Evolutionary conservation across 2,113 vertebrate genomes (phyloP), one percentile per base, ranked within the genome.

Genomic region (Pleuronectes platessa): DNA sequence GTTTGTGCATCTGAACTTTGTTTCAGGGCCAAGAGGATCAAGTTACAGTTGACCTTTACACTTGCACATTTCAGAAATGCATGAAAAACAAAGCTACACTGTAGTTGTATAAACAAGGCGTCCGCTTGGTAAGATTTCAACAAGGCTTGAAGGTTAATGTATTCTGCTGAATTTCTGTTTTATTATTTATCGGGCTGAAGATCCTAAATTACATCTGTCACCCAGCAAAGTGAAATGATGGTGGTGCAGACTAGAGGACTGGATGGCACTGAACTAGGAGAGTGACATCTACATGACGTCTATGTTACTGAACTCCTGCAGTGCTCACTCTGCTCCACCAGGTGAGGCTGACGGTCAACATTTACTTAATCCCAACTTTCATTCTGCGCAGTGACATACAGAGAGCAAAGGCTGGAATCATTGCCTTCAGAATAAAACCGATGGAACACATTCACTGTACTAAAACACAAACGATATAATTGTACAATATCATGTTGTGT

Each of bases 341-440:
- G 91, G 64, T 89, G 90, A 27, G 18, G 88, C 86, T 89, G 35
- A 53, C 61, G 71, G 76, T 76, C 79, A 73, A 74, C 1, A 77
- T 81, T 67, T 79, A 15, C 4, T 53, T 17, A 35, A 58, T 26
- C 15, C 15, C 37, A 24, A 37, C 26, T 27, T 64, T 2, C 59
- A 35, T 1, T 21, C 13, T 55, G 13, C 60, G 12, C 23, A 37
- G 26, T 24, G 18, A 15, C 26, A 12, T n/a, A 23, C 26, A 47
- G 2, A 71, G 1, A 45, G 5, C 7, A 63, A 27, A 2, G 31
- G 20, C 4, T 72, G 59, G 14, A 71, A 59, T 14, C 18, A 21
- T 20, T 21, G 27, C 4, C 15, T 58, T 24, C 3, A 47, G 21
- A 73, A 65, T 27, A 49, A 68, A 40, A 68, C 2, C 13, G 20